phyloP scores from a whole-genome alignment of 2,888 invertebrate genomes.

The Cantharis rufa region DNA sequence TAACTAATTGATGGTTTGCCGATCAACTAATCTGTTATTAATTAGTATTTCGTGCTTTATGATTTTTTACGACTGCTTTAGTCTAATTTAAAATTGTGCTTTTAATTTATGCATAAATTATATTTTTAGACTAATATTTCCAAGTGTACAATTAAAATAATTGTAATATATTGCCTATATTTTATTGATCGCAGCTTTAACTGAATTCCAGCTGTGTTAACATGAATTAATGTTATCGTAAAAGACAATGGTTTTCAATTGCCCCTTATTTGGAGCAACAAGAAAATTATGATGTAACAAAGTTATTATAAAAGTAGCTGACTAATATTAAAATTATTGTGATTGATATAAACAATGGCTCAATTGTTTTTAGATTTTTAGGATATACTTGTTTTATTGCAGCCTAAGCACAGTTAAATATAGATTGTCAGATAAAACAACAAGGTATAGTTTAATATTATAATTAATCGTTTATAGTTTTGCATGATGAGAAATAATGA shows the following conservation, averaged over 20 bases:
- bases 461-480: neutral
- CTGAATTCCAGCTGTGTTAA: slow-evolving; percentile 3
- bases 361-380: neutral
- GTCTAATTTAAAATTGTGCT: neutral
- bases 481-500: neutral
- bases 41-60: neutral
- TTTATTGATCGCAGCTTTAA: neutral
- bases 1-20: neutral
- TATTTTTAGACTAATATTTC: neutral
- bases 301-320: slow-evolving; percentile 1
- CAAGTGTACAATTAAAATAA: neutral
- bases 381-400: neutral
- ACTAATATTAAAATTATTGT: neutral
- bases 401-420: neutral
- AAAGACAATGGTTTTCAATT: neutral
- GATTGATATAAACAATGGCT: neutral
- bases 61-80: neutral
- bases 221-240: neutral
- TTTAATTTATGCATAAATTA: neutral
- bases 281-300: neutral
- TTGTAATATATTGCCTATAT: neutral
- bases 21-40: neutral
- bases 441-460: neutral
- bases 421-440: neutral
- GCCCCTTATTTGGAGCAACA: neutral